Evolutionary conservation across 2,797 vertebrate genomes (phyloP), one percentile per base, ranked within the genome.

Genomic region (Dendrocincla fuliginosa): DNA sequence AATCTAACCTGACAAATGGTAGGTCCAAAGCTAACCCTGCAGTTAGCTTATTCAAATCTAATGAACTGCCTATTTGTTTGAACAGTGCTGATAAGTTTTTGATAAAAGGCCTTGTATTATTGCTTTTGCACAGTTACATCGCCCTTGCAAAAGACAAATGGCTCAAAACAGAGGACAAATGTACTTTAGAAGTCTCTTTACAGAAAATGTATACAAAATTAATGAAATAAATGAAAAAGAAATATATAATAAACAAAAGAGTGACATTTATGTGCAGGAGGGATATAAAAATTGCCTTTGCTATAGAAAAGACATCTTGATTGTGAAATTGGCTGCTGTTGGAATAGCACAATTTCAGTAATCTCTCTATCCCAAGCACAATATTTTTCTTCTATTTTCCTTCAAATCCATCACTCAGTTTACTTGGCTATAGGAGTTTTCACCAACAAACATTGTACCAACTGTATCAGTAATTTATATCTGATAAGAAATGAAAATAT

Each of bases 401-500:
- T 82, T 95, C 89, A 95, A 90, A 94, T 84, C 70, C 64, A 85
- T 93, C 79, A 91, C n/a, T 94, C 84, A 47, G 24, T 87, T 93
- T 96, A 35, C 68, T 85, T 1, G 3, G 28, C 53, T 95, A 20
- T 41, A 73, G 84, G 41, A 87, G 14, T 75, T 92, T 92, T 93
- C 81, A 78, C 65, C 57, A 68, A 69, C 52, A 93, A 89, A 82
- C 71, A 80, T 83, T 65, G 33, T 57, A 92, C 32, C 68, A 88
- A 78, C 64, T 60, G 2, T 93, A 93, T 95, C 92, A 91, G 92
- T 91, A 94, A 94, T 96, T 92, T 92, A 85, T 95, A 71, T 94
- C 71, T 75, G 95, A 92, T 94, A 93, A 93, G 92, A 89, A 96
- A 92, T 89, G n/a, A 92, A 96, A 96, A 91, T 95, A 94, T 95